phyloP scores from a whole-genome alignment of 1,140 invertebrate genomes.

The Aporrectodea caliginosa region DNA sequence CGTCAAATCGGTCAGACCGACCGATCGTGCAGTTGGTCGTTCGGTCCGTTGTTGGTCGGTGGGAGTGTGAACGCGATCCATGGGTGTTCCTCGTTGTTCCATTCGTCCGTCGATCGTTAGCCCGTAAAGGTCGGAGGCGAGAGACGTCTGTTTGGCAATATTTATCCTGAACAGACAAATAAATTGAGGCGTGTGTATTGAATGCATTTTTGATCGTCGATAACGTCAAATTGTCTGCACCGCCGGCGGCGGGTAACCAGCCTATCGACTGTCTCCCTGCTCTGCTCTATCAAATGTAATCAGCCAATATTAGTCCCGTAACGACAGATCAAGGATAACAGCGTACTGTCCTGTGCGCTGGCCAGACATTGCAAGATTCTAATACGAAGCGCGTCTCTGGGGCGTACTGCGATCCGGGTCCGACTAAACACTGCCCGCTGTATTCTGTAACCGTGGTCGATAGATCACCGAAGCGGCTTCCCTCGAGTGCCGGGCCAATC shows the following conservation, averaged over 20 bases:
- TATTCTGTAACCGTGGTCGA: background rate
- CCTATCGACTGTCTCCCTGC: no score
- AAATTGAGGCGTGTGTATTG: background rate
- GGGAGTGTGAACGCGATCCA: no score
- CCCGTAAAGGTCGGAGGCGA: no score
- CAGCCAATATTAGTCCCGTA: background rate
- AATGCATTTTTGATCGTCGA: background rate
- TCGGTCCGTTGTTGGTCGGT: no score
- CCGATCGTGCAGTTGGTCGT: no score
- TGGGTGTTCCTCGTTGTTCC: no score
- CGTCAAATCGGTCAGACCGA: no score
- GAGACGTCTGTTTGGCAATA: background rate
- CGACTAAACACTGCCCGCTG: background rate
- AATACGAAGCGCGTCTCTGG: background rate
- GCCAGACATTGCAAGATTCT: background rate
- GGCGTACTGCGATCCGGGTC: background rate
- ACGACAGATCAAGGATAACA: background rate
- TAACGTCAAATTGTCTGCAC: background rate
- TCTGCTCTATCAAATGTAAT: background rate
- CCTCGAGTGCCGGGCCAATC: background rate
- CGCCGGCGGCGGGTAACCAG: no score
- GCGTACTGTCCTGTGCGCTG: background rate
- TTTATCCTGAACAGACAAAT: background rate
- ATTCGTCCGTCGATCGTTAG: no score
- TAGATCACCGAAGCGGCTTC: background rate